phyloP scores from a whole-genome alignment of 2,888 invertebrate species.

The Lapara coniferarum region DNA sequence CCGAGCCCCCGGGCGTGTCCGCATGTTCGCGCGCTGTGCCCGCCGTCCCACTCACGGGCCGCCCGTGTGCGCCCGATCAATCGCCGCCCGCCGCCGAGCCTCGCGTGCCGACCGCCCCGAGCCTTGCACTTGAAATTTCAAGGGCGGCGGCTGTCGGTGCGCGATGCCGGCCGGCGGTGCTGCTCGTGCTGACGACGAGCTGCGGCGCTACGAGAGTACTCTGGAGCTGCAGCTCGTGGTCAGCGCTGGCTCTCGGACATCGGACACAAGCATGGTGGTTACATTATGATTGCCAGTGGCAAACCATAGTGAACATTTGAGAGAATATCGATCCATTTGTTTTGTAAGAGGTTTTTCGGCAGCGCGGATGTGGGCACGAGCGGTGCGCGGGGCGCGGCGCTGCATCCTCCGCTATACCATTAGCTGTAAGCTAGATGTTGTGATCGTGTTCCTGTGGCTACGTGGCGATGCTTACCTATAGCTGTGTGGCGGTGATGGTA shows the following conservation, averaged over 20 bases:
- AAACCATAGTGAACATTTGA: slow-evolving; percentile 55
- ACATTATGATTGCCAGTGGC: slow-evolving; percentile 41
- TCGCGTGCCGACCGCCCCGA: slow-evolving; percentile 37
- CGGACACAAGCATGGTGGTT: background rate
- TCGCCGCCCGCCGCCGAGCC: slow-evolving; percentile 46
- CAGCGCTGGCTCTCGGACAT: background rate
- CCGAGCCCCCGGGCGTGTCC: slow-evolving; percentile 78
- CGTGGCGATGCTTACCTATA: slow-evolving; percentile 6
- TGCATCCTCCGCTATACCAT: slow-evolving; percentile 47
- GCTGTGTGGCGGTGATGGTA: slow-evolving; percentile 28
- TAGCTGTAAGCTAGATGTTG: slow-evolving; percentile 42
- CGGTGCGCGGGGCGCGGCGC: slow-evolving; percentile 55
- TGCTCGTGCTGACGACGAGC: slow-evolving; percentile 18
- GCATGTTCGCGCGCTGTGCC: slow-evolving; percentile 65
- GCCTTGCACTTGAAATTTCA: slow-evolving; percentile 58
- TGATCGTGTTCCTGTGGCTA: slow-evolving; percentile 35
- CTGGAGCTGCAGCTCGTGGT: slow-evolving; percentile 28
- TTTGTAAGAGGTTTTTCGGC: slow-evolving; percentile 72
- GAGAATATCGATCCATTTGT: slow-evolving; percentile 77
- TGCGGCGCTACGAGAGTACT: slow-evolving; percentile 28
- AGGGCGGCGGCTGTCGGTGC: slow-evolving; percentile 39
- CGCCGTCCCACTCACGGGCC: slow-evolving; percentile 57
- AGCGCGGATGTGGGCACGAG: slow-evolving; percentile 47
- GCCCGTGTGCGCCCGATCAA: slow-evolving; percentile 36
- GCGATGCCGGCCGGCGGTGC: slow-evolving; percentile 1